phyloP scores from a whole-genome alignment of 1,140 invertebrate species.

The Venturia canescens region DNA sequence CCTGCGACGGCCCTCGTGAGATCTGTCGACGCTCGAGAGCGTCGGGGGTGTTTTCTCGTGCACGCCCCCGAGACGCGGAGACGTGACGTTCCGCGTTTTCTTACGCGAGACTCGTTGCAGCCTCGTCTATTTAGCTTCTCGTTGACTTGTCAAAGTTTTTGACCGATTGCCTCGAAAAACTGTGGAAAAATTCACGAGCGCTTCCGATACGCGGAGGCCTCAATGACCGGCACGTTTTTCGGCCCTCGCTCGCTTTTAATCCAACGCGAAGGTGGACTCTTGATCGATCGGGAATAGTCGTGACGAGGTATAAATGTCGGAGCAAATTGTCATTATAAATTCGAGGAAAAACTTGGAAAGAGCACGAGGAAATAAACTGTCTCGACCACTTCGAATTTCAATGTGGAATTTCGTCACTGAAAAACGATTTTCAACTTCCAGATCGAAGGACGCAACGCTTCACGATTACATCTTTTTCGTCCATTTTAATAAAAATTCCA shows the following conservation, averaged over 20 bases:
- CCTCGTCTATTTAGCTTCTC: slow-evolving; percentile 29
- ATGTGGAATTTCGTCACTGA: too few relatives aligned
- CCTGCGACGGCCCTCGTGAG: neutral
- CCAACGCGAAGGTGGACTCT: neutral
- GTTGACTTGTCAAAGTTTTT: slow-evolving; percentile 65
- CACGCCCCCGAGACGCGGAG: slow-evolving; percentile 37
- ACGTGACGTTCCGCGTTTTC: slow-evolving; percentile 48
- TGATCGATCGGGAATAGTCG: slow-evolving; percentile 73
- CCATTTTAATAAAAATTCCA: too few relatives aligned
- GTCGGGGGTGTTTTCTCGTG: slow-evolving; percentile 21
- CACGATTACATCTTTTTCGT: too few relatives aligned
- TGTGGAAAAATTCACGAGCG: slow-evolving; percentile 21
- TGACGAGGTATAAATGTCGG: slow-evolving; percentile 54
- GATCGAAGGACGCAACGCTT: too few relatives aligned
- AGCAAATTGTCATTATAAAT: neutral
- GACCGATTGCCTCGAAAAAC: slow-evolving; percentile 64
- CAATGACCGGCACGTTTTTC: slow-evolving; percentile 56
- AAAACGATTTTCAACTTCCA: too few relatives aligned
- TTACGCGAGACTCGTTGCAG: too few relatives aligned
- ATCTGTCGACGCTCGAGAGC: slow-evolving; percentile 57
- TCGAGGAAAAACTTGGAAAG: neutral
- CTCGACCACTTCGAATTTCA: too few relatives aligned
- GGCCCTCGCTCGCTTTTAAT: neutral
- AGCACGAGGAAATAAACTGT: neutral
- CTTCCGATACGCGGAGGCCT: slow-evolving; percentile 53